Evolutionary conservation across 2,113 vertebrate genomes (phyloP).

Genomic region (Agapornis roseicollis): DNA sequence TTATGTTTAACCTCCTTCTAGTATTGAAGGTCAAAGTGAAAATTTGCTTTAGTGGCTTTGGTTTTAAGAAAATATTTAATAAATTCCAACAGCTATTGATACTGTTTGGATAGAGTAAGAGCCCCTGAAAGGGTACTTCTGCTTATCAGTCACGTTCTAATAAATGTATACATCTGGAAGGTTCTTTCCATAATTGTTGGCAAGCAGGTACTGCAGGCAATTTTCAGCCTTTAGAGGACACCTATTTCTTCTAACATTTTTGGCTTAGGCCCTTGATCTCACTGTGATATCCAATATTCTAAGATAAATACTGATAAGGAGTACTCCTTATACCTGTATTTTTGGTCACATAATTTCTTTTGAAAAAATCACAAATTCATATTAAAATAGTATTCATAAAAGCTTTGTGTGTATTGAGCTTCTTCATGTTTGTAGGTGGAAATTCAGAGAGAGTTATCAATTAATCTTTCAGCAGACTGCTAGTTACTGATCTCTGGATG

Average conservation of each 20-base stretch:
- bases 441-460: background rate
- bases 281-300: background rate
- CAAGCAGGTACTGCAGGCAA: background rate
- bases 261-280: background rate
- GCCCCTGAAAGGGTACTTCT: background rate
- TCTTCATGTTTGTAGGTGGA: background rate
- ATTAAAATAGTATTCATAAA: background rate
- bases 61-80: background rate
- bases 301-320: background rate
- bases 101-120: background rate
- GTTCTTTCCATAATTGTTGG: background rate
- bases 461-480: background rate
- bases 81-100: background rate
- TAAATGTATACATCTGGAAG: background rate
- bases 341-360: background rate
- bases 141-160: background rate
- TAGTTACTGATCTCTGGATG: background rate
- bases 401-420: background rate
- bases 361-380: background rate
- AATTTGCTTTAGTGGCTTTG: background rate
- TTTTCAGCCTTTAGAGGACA: background rate
- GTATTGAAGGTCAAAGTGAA: background rate
- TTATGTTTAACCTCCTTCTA: background rate
- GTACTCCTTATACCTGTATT: background rate
- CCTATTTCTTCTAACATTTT: background rate